These are phyloP conservation scores for Hydrotaea cyrtoneurina DNA, from an alignment of 2,888 invertebrate species.

Conservation along the genomic window DNA sequence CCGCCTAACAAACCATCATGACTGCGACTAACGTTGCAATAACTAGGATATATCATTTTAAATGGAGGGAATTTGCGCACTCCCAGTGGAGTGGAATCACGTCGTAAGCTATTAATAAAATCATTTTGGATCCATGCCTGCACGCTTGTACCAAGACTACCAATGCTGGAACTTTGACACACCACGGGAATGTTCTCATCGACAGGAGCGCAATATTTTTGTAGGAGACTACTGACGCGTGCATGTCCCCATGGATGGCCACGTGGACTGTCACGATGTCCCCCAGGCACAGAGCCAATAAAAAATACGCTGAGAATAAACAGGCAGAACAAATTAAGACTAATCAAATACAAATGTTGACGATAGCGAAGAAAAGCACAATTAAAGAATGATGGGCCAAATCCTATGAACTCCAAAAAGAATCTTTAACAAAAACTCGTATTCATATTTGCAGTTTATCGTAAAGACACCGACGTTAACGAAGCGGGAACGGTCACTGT, in stretches of 20 bases:
- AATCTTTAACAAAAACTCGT: too few relatives aligned
- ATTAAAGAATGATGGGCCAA: too few relatives aligned
- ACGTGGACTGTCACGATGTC: slow-evolving; percentile 84
- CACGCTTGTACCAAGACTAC: slow-evolving; percentile 88
- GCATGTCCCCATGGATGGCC: slow-evolving; percentile 85
- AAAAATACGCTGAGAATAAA: slow-evolving; percentile 89
- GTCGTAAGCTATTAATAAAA: slow-evolving; percentile 85
- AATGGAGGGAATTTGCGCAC: slow-evolving; percentile 83
- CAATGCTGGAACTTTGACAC: slow-evolving; percentile 95
- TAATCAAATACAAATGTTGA: too few relatives aligned
- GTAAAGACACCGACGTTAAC: too few relatives aligned
- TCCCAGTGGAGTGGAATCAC: slow-evolving; percentile 82
- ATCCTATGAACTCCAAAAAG: too few relatives aligned
- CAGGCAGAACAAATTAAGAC: too few relatives aligned
- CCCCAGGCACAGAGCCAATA: slow-evolving; percentile 92
- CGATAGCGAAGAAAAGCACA: too few relatives aligned
- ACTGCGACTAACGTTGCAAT: slow-evolving; percentile 91
- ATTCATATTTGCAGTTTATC: too few relatives aligned
- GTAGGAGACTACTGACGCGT: slow-evolving; percentile 84
- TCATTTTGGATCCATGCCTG: slow-evolving; percentile 89
- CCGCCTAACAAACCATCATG: slow-evolving; percentile 93
- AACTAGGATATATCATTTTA: slow-evolving; percentile 88
- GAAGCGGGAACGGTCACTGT: too few relatives aligned
- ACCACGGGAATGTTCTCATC: slow-evolving; percentile 86
- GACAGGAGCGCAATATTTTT: slow-evolving; percentile 84